Conservation (phyloP, 2,797 vertebrate genomes). For the Premnoplex brunnescens region DNA sequence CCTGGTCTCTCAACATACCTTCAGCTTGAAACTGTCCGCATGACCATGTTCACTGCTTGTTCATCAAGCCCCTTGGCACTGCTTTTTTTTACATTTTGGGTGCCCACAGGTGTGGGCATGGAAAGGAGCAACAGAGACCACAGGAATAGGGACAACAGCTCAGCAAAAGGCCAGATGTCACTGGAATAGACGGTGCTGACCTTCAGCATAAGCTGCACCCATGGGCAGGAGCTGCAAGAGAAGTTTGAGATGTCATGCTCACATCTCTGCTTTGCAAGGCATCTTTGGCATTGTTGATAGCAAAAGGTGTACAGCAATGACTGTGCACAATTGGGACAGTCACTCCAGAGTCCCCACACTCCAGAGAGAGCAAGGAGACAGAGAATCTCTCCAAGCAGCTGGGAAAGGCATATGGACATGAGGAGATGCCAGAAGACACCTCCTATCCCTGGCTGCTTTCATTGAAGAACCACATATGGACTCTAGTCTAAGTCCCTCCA, state of each 20-base stretch:
- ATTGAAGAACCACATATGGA: not conserved
- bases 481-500: not conserved
- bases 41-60: accelerated
- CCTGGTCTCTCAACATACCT: not conserved
- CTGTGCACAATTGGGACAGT: accelerated
- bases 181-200: not conserved
- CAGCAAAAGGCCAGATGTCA: not conserved
- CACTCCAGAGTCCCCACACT: not conserved
- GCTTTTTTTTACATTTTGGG: not conserved
- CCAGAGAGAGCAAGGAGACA: not conserved
- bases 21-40: not conserved
- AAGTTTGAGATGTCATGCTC: accelerated
- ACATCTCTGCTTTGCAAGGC: not conserved
- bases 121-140: not conserved
- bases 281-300: not conserved
- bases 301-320: not conserved
- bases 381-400: not conserved
- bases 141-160: not conserved
- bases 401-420: accelerated
- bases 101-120: not conserved
- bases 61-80: not conserved
- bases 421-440: not conserved
- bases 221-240: not conserved
- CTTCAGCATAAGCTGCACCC: not conserved
- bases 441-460: not conserved